Percentiles rank a stretch among this genome's conserved stretches.
phyloP scores from a whole-genome alignment of 2,888 invertebrate genomes.

The Phengaris arion region DNA sequence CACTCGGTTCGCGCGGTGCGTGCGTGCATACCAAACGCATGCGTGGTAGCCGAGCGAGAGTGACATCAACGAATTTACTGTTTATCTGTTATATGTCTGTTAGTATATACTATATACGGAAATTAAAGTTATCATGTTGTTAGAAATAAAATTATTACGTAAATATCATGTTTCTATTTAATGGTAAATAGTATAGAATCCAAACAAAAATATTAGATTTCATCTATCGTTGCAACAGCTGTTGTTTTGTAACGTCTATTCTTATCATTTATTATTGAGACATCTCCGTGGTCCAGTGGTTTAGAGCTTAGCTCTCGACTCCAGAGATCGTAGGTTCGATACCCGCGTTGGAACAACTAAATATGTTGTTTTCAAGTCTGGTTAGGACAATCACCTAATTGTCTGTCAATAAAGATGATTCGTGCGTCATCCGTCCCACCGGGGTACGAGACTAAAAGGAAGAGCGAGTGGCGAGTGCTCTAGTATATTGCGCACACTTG shows the following conservation, averaged over 20 bases:
- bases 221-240: neutral
- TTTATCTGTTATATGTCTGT: conserved; percentile 43
- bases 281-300: too few relatives aligned
- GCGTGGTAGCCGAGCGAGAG: neutral
- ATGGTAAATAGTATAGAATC: neutral
- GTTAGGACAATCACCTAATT: too few relatives aligned
- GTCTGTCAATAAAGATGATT: too few relatives aligned
- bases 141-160: conserved; percentile 55
- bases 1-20: neutral
- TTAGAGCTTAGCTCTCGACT: too few relatives aligned
- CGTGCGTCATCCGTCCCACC: too few relatives aligned
- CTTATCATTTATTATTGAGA: too few relatives aligned
- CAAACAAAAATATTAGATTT: neutral
- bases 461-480: too few relatives aligned
- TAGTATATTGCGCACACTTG: too few relatives aligned
- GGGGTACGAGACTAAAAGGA: too few relatives aligned
- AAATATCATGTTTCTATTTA: conserved; percentile 31
- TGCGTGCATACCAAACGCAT: neutral
- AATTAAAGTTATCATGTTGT: conserved; percentile 60
- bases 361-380: too few relatives aligned
- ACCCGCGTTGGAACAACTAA: too few relatives aligned
- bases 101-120: conserved; percentile 45
- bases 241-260: neutral
- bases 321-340: too few relatives aligned
- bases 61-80: conserved; percentile 34